These are phyloP conservation scores for Vollenhovia emeryi DNA, from an alignment of 1,140 invertebrate genomes.

Conservation along the genomic window DNA sequence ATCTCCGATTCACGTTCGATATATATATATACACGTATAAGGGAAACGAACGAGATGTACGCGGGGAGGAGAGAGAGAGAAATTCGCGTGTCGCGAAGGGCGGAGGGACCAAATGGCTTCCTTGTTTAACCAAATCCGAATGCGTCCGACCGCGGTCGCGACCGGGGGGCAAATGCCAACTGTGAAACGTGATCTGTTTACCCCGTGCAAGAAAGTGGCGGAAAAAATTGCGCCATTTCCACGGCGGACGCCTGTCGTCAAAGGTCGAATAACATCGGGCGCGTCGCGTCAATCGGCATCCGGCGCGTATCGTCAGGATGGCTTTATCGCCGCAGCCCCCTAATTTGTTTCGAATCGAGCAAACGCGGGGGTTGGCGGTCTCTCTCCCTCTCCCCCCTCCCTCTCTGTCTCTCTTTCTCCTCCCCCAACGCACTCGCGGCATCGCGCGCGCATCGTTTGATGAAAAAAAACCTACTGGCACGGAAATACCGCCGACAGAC, in stretches of 20 bases:
- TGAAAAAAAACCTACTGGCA: conserved; percentile 57
- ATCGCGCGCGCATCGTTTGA: conserved; percentile 36
- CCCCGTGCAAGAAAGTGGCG: conserved; percentile 57
- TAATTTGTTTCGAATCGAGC: conserved; percentile 49
- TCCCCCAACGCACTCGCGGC: not conserved
- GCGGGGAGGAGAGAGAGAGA: not conserved
- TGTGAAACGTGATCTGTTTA: conserved; percentile 60
- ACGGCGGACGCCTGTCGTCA: conserved; percentile 40
- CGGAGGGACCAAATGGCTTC: conserved; percentile 11
- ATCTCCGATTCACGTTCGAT: not conserved
- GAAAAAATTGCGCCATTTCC: conserved; percentile 58
- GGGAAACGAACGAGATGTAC: not conserved
- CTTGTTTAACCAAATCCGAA: conserved; percentile 52
- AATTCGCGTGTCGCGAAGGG: not conserved
- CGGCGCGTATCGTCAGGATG: conserved; percentile 31
- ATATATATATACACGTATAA: not conserved
- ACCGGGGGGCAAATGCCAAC: conserved; percentile 41
- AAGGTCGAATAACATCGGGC: conserved; percentile 46
- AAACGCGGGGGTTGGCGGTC: not conserved
- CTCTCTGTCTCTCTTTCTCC: not conserved
- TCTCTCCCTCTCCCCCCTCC: not conserved
- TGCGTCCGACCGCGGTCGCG: conserved; percentile 26
- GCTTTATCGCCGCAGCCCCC: conserved; percentile 33
- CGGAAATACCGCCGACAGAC: conserved; percentile 49
- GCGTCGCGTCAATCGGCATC: conserved; percentile 41